Evolutionary conservation across 2,113 vertebrate genomes (phyloP).

Genomic region (Sarotherodon lohbergeri): DNA sequence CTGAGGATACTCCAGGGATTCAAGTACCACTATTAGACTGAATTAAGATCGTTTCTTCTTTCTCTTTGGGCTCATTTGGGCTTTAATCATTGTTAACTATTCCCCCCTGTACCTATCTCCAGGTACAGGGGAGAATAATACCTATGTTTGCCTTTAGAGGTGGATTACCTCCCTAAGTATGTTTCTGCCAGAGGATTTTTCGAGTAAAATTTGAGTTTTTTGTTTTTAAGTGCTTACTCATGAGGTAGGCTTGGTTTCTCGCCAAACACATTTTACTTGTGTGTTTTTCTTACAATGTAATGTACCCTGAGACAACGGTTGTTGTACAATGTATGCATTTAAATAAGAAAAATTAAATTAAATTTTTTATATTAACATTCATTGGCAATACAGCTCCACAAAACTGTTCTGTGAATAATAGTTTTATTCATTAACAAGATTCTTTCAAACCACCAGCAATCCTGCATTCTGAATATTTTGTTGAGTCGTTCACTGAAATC

Average conservation of each 20-base stretch:
- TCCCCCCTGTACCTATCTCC: accelerated
- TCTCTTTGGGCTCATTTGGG: not conserved
- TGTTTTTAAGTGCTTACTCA: not conserved
- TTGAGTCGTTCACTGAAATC: too few relatives aligned
- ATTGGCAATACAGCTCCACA: not conserved
- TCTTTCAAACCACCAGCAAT: too few relatives aligned
- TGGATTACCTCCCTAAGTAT: not conserved
- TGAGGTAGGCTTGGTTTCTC: not conserved
- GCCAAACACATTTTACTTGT: not conserved
- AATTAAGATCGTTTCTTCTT: not conserved
- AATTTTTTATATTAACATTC: not conserved
- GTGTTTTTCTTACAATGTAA: not conserved
- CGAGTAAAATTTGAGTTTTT: not conserved
- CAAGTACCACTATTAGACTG: not conserved
- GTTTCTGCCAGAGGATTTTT: not conserved
- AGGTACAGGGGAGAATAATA: not conserved
- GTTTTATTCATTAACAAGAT: too few relatives aligned
- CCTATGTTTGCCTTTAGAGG: not conserved
- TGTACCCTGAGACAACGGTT: not conserved
- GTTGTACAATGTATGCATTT: not conserved
- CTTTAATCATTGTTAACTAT: not conserved
- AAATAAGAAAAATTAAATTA: not conserved
- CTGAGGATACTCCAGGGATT: not conserved
- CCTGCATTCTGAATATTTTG: too few relatives aligned
- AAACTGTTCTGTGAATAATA: not conserved